A percentile compares a stretch with the other conserved stretches of the same genome.
Conservation (phyloP, 2,113 vertebrate genomes). For the Andinoacara biseriatus region DNA sequence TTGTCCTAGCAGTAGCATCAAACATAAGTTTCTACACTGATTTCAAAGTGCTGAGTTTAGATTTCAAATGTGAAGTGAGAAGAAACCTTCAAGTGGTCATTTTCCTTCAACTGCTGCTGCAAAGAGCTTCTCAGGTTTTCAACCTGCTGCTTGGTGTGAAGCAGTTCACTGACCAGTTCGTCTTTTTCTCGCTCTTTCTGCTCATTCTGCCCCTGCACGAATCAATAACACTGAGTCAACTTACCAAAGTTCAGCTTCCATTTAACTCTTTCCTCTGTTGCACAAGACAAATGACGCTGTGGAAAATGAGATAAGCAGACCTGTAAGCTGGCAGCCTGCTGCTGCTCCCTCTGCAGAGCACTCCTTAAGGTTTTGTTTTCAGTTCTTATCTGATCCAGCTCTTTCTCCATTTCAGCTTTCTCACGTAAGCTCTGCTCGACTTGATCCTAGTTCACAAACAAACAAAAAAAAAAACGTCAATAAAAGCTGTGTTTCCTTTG, state of each 20-base stretch:
- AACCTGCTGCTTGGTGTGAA: constrained; percentile 31
- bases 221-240: background rate
- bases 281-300: background rate
- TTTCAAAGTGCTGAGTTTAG: fast-evolving
- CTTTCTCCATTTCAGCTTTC: constrained; percentile 61
- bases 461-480: background rate
- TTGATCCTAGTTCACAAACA: constrained; percentile 70
- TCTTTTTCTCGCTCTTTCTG: constrained; percentile 24
- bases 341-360: constrained; percentile 45
- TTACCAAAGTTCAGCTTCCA: constrained; percentile 22
- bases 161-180: constrained; percentile 34
- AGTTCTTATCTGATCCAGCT: constrained; percentile 44
- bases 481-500: constrained; percentile 22
- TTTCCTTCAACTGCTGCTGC: constrained; percentile 40
- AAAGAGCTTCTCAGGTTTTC: background rate
- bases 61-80: background rate
- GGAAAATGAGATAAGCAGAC: constrained; percentile 37
- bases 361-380: constrained; percentile 58
- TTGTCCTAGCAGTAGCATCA: constrained; percentile 40
- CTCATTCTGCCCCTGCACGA: constrained; percentile 38
- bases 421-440: constrained; percentile 69
- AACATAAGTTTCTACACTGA: background rate
- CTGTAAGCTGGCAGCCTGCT: constrained; percentile 53
- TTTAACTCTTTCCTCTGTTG: background rate
- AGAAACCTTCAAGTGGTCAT: constrained; percentile 63